Evolutionary conservation across 2,797 vertebrate species (phyloP), one percentile per base, ranked within the genome.

Genomic region (Tauraco hartlaubi): DNA sequence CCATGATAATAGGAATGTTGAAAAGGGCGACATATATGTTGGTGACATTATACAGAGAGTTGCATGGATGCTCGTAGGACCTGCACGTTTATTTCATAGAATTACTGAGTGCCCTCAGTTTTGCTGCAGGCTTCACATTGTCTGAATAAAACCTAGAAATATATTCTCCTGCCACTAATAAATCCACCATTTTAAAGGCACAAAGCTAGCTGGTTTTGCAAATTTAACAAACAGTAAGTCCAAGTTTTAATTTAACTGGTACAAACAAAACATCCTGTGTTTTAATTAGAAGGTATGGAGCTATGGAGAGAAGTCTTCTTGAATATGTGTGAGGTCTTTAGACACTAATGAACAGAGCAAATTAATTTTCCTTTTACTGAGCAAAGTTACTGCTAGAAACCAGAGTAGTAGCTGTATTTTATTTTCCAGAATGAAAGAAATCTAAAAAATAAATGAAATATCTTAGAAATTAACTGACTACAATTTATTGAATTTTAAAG

Each of bases 1-100:
- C 28, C 49, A 2, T 19, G 29, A 20, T 17, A 66, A 66, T 0
- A 20, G 41, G 22, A 22, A 61, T 1, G 1, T 13, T 44, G n/a
- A 67, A 77, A 86, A 86, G 18, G 10, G 5, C 22, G 55, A 66
- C 4, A 29, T 35, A 4, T 20, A 39, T 29, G 12, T 29, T 28
- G 12, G 31, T 54, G 63, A 71, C 19, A 43, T 16, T 59, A 41
- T 13, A 31, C 4, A 39, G 1, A 51, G n/a, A 59, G 17, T 9
- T 15, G 19, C 15, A 39, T 3, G 28, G 39, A 74, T 55, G 46
- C 12, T 52, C 8, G 2, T 11, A 63, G 54, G 11, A 33, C 25
- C 19, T 23, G n/a, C 21, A 62, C 21, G 12, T 68, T 19, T 58
- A 63, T 63, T 54, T 68, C 33, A 69, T 1, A 31, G 31, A 81